phyloP scores from a whole-genome alignment of 2,888 invertebrate genomes.

The Drosophila maculinotata region DNA sequence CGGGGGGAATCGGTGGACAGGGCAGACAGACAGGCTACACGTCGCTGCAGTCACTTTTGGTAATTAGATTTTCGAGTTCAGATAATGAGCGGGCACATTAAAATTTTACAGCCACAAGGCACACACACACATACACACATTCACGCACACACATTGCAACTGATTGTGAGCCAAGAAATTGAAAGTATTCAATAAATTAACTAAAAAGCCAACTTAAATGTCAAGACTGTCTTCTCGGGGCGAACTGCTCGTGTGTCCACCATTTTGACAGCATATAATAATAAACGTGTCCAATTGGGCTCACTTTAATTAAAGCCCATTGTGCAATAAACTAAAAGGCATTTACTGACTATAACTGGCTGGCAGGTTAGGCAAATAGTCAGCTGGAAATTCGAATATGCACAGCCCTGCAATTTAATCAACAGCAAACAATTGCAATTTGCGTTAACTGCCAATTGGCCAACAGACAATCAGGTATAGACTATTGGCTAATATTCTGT shows the following conservation, averaged over 20 bases:
- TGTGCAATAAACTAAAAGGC: conserved; percentile 50
- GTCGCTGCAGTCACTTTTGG: conserved; percentile 68
- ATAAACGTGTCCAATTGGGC: conserved; percentile 16
- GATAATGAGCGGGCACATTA: conserved; percentile 78
- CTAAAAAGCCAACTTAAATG: conserved; percentile 67
- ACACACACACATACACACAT: not conserved
- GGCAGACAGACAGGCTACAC: conserved; percentile 13
- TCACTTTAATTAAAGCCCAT: conserved; percentile 36
- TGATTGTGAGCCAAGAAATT: conserved; percentile 38
- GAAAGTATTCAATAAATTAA: conserved; percentile 78
- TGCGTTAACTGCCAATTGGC: conserved; percentile 12
- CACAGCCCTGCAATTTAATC: conserved; percentile 6
- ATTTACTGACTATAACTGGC: conserved; percentile 21
- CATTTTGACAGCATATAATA: conserved; percentile 44
- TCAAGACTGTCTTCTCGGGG: conserved; percentile 31
- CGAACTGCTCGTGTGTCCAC: conserved; percentile 12
- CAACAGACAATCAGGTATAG: not conserved
- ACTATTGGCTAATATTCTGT: conserved; percentile 5
- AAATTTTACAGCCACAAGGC: conserved; percentile 75
- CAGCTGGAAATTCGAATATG: conserved; percentile 7
- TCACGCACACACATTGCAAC: conserved; percentile 43
- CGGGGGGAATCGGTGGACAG: conserved; percentile 6
- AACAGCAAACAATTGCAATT: conserved; percentile 24
- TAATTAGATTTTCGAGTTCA: conserved; percentile 77
- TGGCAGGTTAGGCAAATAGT: conserved; percentile 25